phyloP scores from a whole-genome alignment of 2,113 vertebrate genomes.

The Myiagra hebetior region DNA sequence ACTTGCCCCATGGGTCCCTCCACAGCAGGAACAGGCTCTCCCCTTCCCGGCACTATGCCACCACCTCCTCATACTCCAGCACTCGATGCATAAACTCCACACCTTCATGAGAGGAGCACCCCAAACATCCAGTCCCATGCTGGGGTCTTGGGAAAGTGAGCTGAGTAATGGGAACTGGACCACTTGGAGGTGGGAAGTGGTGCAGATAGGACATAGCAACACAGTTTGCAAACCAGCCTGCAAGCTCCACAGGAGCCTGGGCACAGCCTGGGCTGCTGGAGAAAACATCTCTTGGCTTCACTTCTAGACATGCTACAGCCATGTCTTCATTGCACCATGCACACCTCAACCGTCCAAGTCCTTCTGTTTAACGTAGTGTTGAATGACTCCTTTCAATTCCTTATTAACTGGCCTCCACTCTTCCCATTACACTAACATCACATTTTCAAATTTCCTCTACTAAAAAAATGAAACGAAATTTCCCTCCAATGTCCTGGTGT shows the following conservation, averaged over 20 bases:
- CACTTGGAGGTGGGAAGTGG: neutral
- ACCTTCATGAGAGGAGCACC: neutral
- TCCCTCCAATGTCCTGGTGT: neutral
- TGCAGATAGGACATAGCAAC: neutral
- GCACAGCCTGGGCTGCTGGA: neutral
- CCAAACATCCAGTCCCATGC: neutral
- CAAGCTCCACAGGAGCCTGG: neutral
- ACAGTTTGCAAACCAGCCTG: neutral
- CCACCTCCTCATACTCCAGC: neutral
- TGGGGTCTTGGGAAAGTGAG: neutral
- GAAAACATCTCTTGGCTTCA: neutral
- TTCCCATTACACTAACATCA: accelerated
- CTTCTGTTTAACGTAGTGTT: neutral
- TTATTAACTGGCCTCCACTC: neutral
- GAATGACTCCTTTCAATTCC: neutral
- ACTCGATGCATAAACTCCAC: accelerated
- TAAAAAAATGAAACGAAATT: neutral
- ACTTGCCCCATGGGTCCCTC: neutral
- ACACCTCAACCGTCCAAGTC: neutral
- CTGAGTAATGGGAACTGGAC: neutral
- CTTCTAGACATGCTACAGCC: neutral
- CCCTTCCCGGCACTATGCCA: neutral
- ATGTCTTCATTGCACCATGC: accelerated
- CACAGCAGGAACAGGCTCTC: accelerated
- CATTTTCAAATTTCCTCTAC: neutral